Base-by-base conservation (phyloP, 1,140 invertebrate genomes). In the Drosophila ananassae region DNA sequence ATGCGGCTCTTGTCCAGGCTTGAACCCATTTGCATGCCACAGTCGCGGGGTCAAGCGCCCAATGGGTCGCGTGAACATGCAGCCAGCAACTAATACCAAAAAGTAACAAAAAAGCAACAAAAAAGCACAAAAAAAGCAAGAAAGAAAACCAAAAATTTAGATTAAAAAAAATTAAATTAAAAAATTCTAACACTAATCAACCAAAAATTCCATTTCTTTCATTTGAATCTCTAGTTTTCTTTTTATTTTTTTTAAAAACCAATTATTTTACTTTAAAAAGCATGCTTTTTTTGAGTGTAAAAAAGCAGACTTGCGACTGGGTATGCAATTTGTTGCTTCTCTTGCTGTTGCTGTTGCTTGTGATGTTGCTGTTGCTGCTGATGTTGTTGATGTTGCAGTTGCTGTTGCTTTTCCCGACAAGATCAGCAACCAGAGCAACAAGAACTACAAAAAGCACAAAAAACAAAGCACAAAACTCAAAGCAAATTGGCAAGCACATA, bases 401-500 rank as follows among this genome's bases (percentile, higher is more conserved):
- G 9, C 9, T 32, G 32, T 10, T 32, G 34, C 34, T 37, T 37
- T 32, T 48, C 32, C 46, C 44, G 66, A 69, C 72, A 54, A 75
- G 72, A 75, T 75, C 72, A 64, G 60, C 73, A 74, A 64, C 39
- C 46, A 55, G 24, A 51, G 54, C 52, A 54, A 47, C 67, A 39
- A 64, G 53, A 37, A 67, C 60, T 21, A 63, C 54, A 51, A 34
- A 57, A 46, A 55, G 25, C 48, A 28, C 34, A 64, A 22, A 39
- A 37, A 39, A 61, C 34, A 51, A 44, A 30, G 25, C 32, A 37
- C 34, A 37, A 10, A 68, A 4, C 25, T 6, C 25, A 68, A 56
- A 77, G 63, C 73, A 87, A 84, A 85, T 87, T 81, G 72, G 68
- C 55, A 81, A 69, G 46, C 32, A 57, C 25, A 24, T 37, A 37